Percentiles rank a stretch among this genome's conserved stretches.
Conservation (phyloP, 2,113 vertebrate species). For the Gracilinanus agilis region DNA sequence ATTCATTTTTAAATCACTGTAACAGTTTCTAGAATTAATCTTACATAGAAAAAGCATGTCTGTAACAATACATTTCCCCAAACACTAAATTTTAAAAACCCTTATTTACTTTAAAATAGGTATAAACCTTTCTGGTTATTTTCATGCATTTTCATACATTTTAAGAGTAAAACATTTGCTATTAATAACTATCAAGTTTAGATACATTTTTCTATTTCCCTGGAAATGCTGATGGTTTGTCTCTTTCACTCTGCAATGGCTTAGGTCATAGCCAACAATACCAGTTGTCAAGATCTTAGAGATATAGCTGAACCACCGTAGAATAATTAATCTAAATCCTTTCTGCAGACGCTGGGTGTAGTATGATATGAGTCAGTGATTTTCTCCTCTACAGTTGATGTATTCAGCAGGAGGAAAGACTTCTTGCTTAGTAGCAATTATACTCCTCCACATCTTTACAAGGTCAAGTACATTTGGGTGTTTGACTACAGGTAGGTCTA, state of each 20-base stretch:
- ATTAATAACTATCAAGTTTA: constrained; percentile 56
- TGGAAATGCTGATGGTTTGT: constrained; percentile 44
- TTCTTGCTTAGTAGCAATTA: constrained; percentile 73
- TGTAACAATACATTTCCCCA: neutral
- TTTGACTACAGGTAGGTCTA: constrained; percentile 50
- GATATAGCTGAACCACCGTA: constrained; percentile 70
- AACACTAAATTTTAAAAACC: constrained; percentile 54
- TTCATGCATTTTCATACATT: constrained; percentile 61
- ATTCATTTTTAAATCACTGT: constrained; percentile 54
- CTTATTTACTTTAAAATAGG: constrained; percentile 22
- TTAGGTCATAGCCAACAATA: constrained; percentile 70
- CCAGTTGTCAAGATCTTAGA: constrained; percentile 76
- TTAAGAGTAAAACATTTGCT: neutral
- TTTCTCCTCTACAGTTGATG: constrained; percentile 76
- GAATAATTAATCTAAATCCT: constrained; percentile 79
- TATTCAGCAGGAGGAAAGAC: constrained; percentile 72
- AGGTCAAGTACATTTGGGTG: constrained; percentile 77
- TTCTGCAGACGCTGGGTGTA: constrained; percentile 73
- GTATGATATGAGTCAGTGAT: constrained; percentile 74
- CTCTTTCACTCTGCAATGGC: constrained; percentile 43
- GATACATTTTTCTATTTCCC: constrained; percentile 55
- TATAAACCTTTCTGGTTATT: constrained; percentile 31
- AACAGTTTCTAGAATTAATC: constrained; percentile 26
- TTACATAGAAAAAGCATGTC: constrained; percentile 40
- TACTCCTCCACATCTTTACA: constrained; percentile 65